Conservation (phyloP, 1,140 invertebrate species). For the Apis dorsata region DNA sequence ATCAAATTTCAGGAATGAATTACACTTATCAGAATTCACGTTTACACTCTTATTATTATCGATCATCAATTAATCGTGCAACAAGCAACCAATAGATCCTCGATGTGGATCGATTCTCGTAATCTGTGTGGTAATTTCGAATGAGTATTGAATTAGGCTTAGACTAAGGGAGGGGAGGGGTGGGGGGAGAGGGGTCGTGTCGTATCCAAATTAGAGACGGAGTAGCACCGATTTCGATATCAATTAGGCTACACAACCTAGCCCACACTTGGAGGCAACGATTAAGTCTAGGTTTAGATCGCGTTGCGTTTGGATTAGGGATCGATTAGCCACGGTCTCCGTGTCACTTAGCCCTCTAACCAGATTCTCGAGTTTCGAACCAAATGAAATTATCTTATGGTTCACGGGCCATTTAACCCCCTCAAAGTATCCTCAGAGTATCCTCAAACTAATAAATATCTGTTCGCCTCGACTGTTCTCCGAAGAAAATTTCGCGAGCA, state of each 20-base stretch:
- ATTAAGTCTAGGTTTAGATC: constrained; percentile 5
- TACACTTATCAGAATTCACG: too few species aligned
- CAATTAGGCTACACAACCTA: neutral
- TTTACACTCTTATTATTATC: too few species aligned
- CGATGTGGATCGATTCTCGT: neutral
- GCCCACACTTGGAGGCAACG: neutral
- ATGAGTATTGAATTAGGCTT: neutral
- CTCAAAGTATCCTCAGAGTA: too few species aligned
- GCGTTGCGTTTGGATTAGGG: constrained; percentile 6
- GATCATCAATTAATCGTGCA: neutral
- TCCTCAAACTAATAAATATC: neutral
- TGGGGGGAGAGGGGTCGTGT: neutral
- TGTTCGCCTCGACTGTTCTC: neutral
- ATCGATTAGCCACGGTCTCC: neutral
- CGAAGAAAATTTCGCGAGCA: too few species aligned
- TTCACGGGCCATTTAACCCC: neutral
- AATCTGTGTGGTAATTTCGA: neutral
- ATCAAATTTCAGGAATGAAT: too few species aligned
- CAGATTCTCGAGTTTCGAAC: neutral
- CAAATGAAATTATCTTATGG: neutral
- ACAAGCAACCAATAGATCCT: too few species aligned
- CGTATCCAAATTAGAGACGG: neutral
- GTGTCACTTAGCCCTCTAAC: neutral
- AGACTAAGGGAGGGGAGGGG: neutral
- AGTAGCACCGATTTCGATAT: constrained; percentile 1